A percentile compares a stretch with the other conserved stretches of the same genome.
Conservation (phyloP, 2,888 invertebrate species). For the Cephus runcator region DNA sequence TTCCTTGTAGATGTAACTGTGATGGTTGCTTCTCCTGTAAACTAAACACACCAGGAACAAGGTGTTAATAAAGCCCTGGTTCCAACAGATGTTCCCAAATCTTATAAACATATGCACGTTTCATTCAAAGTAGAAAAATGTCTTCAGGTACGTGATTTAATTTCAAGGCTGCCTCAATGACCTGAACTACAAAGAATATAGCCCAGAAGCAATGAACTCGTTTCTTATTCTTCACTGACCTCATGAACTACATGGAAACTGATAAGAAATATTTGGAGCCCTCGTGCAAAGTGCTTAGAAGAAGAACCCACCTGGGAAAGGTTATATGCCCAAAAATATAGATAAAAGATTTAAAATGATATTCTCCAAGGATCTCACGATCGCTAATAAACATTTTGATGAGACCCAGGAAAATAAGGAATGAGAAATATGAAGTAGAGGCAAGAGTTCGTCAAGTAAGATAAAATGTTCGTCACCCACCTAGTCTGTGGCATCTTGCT, state of each 20-base stretch:
- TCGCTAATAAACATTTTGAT: not conserved
- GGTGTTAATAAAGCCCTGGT: not conserved
- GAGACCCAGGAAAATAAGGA: not conserved
- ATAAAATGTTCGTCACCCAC: constrained; percentile 47
- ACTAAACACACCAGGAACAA: constrained; percentile 32
- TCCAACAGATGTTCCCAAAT: not conserved
- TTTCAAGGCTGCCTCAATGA: not conserved
- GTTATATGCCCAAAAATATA: not conserved
- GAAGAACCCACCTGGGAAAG: not conserved
- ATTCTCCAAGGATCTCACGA: not conserved
- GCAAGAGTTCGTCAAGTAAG: constrained; percentile 21
- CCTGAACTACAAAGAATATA: not conserved
- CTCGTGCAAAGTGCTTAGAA: not conserved
- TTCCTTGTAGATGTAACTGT: constrained; percentile 51
- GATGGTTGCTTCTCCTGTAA: constrained; percentile 56
- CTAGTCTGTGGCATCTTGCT: constrained; percentile 62
- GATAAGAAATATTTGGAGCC: not conserved
- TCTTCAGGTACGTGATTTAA: not conserved
- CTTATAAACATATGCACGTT: not conserved
- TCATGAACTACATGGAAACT: not conserved
- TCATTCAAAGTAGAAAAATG: not conserved
- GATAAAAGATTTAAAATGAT: not conserved
- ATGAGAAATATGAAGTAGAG: constrained; percentile 1
- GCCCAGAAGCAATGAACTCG: not conserved
- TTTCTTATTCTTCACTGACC: not conserved